These are phyloP conservation scores for Pissodes strobi DNA, from an alignment of 1,140 invertebrate genomes.

Conservation along the genomic window DNA sequence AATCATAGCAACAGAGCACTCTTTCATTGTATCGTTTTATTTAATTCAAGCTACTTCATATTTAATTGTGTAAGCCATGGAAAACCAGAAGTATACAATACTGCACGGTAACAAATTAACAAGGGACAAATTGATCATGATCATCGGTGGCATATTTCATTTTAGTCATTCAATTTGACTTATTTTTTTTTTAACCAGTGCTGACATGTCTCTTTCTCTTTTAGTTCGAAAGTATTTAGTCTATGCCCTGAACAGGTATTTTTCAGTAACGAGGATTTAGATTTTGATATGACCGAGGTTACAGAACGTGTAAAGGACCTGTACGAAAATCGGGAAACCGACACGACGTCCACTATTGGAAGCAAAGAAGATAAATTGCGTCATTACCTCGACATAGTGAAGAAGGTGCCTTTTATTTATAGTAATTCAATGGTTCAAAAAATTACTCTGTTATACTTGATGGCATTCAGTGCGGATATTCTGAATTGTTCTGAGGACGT, in stretches of 20 bases:
- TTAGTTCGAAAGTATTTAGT: slow-evolving; percentile 32
- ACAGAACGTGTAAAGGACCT: slow-evolving; percentile 2
- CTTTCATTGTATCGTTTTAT: no score
- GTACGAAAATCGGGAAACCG: neutral
- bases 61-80: no score
- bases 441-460: slow-evolving; percentile 38
- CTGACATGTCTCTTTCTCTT: no score
- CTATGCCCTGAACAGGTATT: slow-evolving; percentile 25
- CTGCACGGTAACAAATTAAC: no score
- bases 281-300: neutral
- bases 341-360: neutral
- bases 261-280: slow-evolving; percentile 5
- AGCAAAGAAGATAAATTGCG: slow-evolving; percentile 33
- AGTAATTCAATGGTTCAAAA: slow-evolving; percentile 32
- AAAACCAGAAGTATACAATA: no score
- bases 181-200: no score
- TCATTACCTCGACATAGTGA: slow-evolving; percentile 27
- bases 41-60: no score
- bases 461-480: slow-evolving; percentile 38
- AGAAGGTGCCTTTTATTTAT: slow-evolving; percentile 37
- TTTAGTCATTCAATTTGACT: no score
- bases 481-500: slow-evolving; percentile 18
- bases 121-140: no score
- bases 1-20: no score
- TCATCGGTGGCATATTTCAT: no score